A percentile compares a stretch with the other conserved stretches of the same genome.
These are phyloP conservation scores for Drosophila mettleri DNA, from an alignment of 2,888 invertebrate genomes.

Conservation along the genomic window DNA sequence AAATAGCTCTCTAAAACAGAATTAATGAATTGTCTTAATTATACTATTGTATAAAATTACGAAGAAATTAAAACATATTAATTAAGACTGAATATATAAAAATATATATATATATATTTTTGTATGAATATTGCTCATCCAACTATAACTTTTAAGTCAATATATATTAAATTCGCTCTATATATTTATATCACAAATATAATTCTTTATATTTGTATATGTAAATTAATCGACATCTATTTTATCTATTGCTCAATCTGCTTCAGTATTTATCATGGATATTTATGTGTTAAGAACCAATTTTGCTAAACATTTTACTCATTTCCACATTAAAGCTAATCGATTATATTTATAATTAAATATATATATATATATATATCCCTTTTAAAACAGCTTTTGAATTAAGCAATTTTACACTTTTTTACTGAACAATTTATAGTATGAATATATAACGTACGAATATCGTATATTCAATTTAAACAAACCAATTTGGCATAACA, in stretches of 20 bases:
- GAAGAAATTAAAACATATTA: too few relatives aligned
- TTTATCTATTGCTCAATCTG: too few relatives aligned
- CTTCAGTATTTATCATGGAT: too few relatives aligned
- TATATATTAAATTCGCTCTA: background rate
- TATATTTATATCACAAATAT: background rate
- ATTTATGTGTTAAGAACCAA: too few relatives aligned
- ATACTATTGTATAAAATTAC: too few relatives aligned
- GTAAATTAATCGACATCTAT: too few relatives aligned
- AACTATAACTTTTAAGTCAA: too few relatives aligned
- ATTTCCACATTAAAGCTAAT: background rate
- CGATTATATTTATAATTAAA: background rate
- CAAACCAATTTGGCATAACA: conserved; percentile 73
- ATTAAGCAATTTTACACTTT: conserved; percentile 12
- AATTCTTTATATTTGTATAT: background rate
- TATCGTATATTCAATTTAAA: conserved; percentile 70
- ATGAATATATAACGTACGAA: conserved; percentile 24
- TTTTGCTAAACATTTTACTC: background rate
- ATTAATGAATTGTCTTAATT: too few relatives aligned
- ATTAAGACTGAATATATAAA: too few relatives aligned
- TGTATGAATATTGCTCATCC: too few relatives aligned
- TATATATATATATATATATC: background rate
- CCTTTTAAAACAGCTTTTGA: background rate
- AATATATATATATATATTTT: too few relatives aligned
- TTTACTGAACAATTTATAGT: conserved; percentile 6
- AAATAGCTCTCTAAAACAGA: background rate